Conservation (phyloP, 2,113 vertebrate genomes). For the Equus przewalskii region DNA sequence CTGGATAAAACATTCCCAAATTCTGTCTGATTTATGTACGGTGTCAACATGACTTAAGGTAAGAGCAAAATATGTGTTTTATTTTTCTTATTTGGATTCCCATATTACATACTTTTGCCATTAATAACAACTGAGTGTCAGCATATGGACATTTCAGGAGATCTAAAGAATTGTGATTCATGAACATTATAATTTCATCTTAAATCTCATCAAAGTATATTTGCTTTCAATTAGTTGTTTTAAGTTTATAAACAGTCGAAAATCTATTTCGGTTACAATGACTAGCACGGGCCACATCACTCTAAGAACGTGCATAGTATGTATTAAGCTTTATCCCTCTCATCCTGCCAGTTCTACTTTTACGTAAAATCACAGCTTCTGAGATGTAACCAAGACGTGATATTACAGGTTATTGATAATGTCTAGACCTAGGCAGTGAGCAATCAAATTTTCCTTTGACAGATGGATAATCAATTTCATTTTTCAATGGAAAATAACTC, state of each 20-base stretch:
- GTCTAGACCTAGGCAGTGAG: neutral
- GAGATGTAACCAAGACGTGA: neutral
- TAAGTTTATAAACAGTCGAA: neutral
- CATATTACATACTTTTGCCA: neutral
- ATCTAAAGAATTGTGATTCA: neutral
- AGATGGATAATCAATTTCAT: slow-evolving; percentile 49
- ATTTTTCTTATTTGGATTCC: neutral
- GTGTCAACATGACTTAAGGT: neutral
- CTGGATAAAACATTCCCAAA: neutral
- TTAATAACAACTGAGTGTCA: neutral
- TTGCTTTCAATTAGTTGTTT: slow-evolving; percentile 44
- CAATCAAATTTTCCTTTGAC: slow-evolving; percentile 14
- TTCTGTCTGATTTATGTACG: neutral
- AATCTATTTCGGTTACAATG: neutral
- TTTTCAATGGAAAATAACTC: slow-evolving; percentile 58
- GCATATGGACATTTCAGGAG: neutral
- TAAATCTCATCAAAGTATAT: slow-evolving; percentile 48
- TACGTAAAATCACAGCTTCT: slow-evolving; percentile 38
- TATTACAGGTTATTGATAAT: slow-evolving; percentile 6
- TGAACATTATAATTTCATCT: neutral
- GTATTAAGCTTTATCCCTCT: neutral
- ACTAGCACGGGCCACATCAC: neutral
- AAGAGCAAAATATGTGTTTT: neutral
- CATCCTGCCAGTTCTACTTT: neutral
- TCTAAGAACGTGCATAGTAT: neutral